Evolutionary conservation across 2,113 vertebrate genomes (phyloP), one percentile per base, ranked within the genome.

Genomic region (Galbula dea): DNA sequence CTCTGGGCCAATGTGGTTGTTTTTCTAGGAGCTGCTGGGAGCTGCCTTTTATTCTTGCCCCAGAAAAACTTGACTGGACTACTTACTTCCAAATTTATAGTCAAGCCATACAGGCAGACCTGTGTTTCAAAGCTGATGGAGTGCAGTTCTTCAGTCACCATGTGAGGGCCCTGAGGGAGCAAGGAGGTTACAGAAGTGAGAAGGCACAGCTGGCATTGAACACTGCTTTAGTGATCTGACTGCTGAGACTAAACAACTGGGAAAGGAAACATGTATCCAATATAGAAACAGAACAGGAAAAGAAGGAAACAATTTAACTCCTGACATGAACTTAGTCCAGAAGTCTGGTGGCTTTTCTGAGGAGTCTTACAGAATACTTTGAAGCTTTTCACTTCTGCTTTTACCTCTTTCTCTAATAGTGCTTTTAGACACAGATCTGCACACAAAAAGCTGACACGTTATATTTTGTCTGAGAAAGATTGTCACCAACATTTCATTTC

Each of bases 121-220:
- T 98, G 98, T 8, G 99, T 98, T 97, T 99, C 99, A 66, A 99
- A 99, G 82, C 98, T 98, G 93, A 99, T 98, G 45, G 98, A 99
- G 95, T 99, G 99, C 34, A 99, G 98, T 63, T 99, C 99, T 79
- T 99, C 99, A 0, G 99, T 99, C 78, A 99, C 99, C 90, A 99
- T 99, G 58, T 99, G 98, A 57, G 98, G 97, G 73, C 99, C 98
- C 99, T 99, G 89, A 20, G 26, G 51, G 52, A 93, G 17, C 17
- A 57, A 80, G 36, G 9, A 86, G 5, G 29, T 92, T 52, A 91
- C 3, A 49, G 51, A 82, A 37, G 46, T 69, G 7, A 48, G 81
- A 67, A 59, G 8, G 8, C 45, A 61, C 27, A 34, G 12, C 7
- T 87, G 74, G 43, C 11, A 16, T 73, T 87, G 45, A 71, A 71